A percentile compares a stretch with the other conserved stretches of the same genome.
Evolutionary conservation across 2,797 vertebrate species (phyloP).

Genomic region (Threskiornis aethiopicus): DNA sequence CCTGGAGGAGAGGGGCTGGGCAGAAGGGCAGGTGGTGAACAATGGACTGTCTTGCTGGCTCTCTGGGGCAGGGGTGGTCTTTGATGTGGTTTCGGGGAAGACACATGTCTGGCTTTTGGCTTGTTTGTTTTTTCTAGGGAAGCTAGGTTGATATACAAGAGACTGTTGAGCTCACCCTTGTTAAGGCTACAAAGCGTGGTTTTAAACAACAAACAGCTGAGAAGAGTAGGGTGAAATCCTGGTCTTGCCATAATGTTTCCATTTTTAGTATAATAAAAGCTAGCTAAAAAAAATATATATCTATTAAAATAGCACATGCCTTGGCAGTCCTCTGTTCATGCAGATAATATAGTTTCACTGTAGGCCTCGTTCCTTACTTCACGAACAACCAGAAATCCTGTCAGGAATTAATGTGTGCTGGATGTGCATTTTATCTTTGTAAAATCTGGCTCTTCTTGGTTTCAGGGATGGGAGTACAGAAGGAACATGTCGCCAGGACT

Average conservation of each 20-base stretch:
- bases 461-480: not conserved
- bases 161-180: not conserved
- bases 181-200: not conserved
- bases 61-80: not conserved
- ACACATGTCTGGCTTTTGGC: not conserved
- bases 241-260: not conserved
- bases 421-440: not conserved
- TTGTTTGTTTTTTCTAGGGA: not conserved
- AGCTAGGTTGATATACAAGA: not conserved
- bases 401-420: accelerated
- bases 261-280: conserved; percentile 5
- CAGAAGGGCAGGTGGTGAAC: not conserved
- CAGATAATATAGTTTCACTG: not conserved
- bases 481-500: not conserved
- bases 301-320: not conserved
- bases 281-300: not conserved
- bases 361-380: not conserved
- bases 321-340: not conserved
- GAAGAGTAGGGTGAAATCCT: not conserved
- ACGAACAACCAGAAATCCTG: not conserved
- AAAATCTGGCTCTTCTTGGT: not conserved
- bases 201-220: not conserved
- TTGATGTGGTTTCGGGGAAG: not conserved
- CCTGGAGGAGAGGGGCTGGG: not conserved
- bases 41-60: not conserved